phyloP scores from a whole-genome alignment of 2,113 vertebrate species.

The Cynocephalus volans region DNA sequence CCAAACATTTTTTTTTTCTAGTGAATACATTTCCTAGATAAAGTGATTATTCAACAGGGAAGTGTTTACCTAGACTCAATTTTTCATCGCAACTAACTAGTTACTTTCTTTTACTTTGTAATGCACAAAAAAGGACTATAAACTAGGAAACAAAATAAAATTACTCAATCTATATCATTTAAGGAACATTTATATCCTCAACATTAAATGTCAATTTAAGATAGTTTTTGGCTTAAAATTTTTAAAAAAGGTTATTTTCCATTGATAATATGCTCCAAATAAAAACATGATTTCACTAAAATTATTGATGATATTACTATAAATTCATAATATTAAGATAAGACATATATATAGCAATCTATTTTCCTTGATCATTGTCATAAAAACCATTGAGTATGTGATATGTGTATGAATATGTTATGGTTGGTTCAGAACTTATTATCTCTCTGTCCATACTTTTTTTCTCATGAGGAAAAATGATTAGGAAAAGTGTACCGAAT shows the following conservation, averaged over 20 bases:
- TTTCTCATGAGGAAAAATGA: slow-evolving; percentile 32
- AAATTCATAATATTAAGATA: not conserved
- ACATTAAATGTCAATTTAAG: slow-evolving; percentile 37
- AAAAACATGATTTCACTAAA: slow-evolving; percentile 46
- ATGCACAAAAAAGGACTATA: not conserved
- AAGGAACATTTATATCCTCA: slow-evolving; percentile 12
- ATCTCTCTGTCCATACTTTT: not conserved
- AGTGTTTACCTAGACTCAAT: not conserved
- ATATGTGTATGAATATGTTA: not conserved
- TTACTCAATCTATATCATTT: not conserved
- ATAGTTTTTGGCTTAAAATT: not conserved
- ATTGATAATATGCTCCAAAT: slow-evolving; percentile 7
- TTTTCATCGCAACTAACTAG: not conserved
- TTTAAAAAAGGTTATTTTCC: not conserved
- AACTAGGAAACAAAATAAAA: slow-evolving; percentile 25
- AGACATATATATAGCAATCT: not conserved
- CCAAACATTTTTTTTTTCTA: not conserved
- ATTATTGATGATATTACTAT: slow-evolving; percentile 17
- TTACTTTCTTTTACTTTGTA: not conserved
- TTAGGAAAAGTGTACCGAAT: not conserved
- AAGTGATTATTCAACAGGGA: not conserved
- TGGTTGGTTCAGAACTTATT: not conserved
- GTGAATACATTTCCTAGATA: not conserved
- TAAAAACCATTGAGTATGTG: not conserved
- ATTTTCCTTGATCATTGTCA: not conserved